phyloP scores from a whole-genome alignment of 2,888 invertebrate species.

The Netelia fuscicornis region DNA sequence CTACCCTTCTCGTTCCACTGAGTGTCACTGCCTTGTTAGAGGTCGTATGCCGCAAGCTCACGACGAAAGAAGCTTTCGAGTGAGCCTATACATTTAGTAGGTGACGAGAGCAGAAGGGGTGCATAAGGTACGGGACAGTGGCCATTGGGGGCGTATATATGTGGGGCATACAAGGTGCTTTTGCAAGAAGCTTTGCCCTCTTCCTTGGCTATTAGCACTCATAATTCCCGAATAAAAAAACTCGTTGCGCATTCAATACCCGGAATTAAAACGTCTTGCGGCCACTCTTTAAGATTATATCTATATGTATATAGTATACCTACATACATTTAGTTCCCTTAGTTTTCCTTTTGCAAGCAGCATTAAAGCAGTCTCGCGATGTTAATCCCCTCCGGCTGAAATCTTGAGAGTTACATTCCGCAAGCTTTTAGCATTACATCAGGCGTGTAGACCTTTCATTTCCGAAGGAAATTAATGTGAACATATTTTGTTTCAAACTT shows the following conservation, averaged over 20 bases:
- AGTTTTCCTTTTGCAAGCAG: no score
- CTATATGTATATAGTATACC: neutral
- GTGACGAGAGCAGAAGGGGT: neutral
- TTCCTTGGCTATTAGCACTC: conserved; percentile 54
- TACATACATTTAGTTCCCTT: no score
- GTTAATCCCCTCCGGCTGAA: no score
- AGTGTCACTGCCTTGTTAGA: conserved; percentile 67
- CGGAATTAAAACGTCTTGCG: conserved; percentile 24
- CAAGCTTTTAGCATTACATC: no score
- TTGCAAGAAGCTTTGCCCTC: conserved; percentile 14
- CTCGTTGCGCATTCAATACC: conserved; percentile 25
- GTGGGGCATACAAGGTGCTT: conserved; percentile 9
- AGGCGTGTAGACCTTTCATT: no score
- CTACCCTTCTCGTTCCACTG: conserved; percentile 11
- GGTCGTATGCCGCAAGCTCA: conserved; percentile 43
- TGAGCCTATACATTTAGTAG: conserved; percentile 47
- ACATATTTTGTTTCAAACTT: no score
- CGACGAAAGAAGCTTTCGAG: conserved; percentile 56
- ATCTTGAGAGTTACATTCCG: no score
- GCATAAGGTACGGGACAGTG: conserved; percentile 3
- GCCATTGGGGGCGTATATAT: conserved; percentile 14
- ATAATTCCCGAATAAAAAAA: conserved; percentile 35
- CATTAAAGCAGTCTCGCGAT: no score
- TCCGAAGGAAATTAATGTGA: no score
- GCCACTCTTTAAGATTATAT: neutral